phyloP scores from a whole-genome alignment of 2,888 invertebrate genomes.

The Agelastica alni region DNA sequence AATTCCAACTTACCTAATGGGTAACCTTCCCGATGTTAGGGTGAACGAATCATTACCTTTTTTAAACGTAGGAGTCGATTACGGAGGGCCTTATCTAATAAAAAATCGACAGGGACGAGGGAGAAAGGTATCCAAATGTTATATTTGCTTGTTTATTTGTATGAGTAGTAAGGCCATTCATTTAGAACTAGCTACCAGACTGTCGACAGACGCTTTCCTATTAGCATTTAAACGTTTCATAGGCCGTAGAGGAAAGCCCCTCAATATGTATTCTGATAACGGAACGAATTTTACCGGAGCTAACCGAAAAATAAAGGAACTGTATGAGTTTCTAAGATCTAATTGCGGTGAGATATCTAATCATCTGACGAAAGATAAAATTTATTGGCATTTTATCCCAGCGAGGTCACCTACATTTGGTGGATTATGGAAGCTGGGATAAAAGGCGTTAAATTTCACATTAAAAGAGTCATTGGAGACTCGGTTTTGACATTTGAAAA shows the following conservation, averaged over 20 bases:
- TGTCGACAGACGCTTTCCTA: not conserved
- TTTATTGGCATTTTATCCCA: no score
- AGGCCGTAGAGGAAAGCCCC: slow-evolving; percentile 30
- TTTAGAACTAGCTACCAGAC: not conserved
- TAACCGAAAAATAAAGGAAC: slow-evolving; percentile 26
- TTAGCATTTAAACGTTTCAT: slow-evolving; percentile 33
- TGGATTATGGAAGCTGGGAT: no score
- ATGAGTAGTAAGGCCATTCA: slow-evolving; percentile 31
- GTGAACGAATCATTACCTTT: slow-evolving; percentile 33
- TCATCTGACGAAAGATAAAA: no score
- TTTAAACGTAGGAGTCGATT: slow-evolving; percentile 36
- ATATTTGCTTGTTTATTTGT: slow-evolving; percentile 37
- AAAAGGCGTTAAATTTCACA: no score
- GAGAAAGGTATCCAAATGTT: slow-evolving; percentile 31
- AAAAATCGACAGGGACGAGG: slow-evolving; percentile 36
- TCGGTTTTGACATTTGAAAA: no score
- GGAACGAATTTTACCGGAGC: slow-evolving; percentile 37
- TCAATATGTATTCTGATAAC: slow-evolving; percentile 34
- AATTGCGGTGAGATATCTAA: no score
- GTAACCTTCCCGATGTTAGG: no score
- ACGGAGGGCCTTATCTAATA: slow-evolving; percentile 36
- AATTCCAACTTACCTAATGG: no score
- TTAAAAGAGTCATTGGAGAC: no score
- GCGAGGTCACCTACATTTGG: no score
- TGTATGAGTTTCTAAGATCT: no score